A percentile compares a stretch with the other conserved stretches of the same genome.
phyloP scores from a whole-genome alignment of 2,888 invertebrate species.

The Leptopilina myrica region DNA sequence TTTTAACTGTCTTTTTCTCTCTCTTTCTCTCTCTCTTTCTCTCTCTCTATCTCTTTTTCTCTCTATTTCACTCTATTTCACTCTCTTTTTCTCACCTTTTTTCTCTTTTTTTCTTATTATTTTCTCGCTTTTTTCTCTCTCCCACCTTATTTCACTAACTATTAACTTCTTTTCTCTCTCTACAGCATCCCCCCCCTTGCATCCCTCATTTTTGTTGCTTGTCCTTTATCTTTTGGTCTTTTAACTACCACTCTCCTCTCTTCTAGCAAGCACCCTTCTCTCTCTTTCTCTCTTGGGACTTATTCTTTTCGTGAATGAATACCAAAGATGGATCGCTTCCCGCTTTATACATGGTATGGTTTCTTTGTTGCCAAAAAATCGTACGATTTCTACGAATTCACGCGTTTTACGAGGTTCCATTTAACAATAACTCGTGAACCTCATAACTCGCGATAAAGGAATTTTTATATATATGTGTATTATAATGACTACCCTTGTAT shows the following conservation, averaged over 20 bases:
- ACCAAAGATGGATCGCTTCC: slow-evolving; percentile 72
- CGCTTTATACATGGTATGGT: slow-evolving; percentile 59
- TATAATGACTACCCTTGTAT: slow-evolving; percentile 40
- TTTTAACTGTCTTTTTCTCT: too few species aligned
- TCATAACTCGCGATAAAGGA: slow-evolving; percentile 41
- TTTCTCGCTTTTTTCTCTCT: slow-evolving; percentile 20
- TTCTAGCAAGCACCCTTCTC: slow-evolving; percentile 24
- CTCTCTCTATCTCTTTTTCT: neutral
- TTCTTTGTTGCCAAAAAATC: slow-evolving; percentile 65
- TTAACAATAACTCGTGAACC: slow-evolving; percentile 57
- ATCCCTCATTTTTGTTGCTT: slow-evolving; percentile 39
- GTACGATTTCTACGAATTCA: slow-evolving; percentile 69
- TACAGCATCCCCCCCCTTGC: slow-evolving; percentile 25
- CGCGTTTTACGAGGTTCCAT: slow-evolving; percentile 60
- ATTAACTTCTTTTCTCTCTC: slow-evolving; percentile 29
- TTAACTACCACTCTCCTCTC: slow-evolving; percentile 43
- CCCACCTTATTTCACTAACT: slow-evolving; percentile 1
- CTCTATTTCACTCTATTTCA: slow-evolving; percentile 22
- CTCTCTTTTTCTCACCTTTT: slow-evolving; percentile 20
- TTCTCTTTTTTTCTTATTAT: too few species aligned
- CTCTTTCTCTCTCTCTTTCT: too few species aligned
- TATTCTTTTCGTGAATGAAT: slow-evolving; percentile 71
- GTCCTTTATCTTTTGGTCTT: slow-evolving; percentile 42
- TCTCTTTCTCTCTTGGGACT: slow-evolving; percentile 61
- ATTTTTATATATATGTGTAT: slow-evolving; percentile 37